These are phyloP conservation scores for Naso thynnoides DNA, from an alignment of 2,797 vertebrate species.

Conservation along the genomic window DNA sequence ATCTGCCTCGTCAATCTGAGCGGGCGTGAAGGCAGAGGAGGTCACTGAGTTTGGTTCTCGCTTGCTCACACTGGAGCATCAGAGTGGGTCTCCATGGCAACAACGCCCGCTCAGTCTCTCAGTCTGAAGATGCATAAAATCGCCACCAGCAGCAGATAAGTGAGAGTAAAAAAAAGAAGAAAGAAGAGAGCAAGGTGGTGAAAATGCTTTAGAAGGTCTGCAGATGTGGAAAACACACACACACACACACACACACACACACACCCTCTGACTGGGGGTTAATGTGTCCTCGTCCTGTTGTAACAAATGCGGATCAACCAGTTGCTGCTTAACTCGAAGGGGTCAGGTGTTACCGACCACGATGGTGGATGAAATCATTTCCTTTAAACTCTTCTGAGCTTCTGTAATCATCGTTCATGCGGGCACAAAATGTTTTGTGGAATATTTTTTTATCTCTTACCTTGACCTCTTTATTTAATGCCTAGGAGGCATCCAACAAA, in stretches of 20 bases:
- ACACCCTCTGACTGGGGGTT: neutral
- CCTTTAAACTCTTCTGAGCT: neutral
- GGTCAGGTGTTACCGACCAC: neutral
- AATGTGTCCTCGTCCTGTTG: conserved; percentile 6
- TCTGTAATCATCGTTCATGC: neutral
- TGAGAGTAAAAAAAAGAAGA: conserved; percentile 13
- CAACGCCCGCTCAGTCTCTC: conserved; percentile 48
- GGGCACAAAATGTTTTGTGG: neutral
- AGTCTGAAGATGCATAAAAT: conserved; percentile 65
- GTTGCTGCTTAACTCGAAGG: neutral
- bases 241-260: conserved; percentile 17
- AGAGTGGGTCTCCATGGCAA: conserved; percentile 71
- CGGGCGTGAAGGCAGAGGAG: conserved; percentile 14
- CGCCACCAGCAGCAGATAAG: conserved; percentile 51
- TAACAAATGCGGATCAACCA: conserved; percentile 1
- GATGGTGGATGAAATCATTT: neutral
- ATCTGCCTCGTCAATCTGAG: conserved; percentile 33
- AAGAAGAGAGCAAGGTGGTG: conserved; percentile 3
- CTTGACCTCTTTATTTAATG: neutral
- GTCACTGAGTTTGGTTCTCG: conserved; percentile 63
- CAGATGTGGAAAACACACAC: neutral
- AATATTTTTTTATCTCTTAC: neutral
- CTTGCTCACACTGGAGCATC: conserved; percentile 55
- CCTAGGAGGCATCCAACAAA: neutral
- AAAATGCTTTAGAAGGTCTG: conserved; percentile 13